Conservation (phyloP, 1,140 invertebrate genomes). For the Conus ventricosus region DNA sequence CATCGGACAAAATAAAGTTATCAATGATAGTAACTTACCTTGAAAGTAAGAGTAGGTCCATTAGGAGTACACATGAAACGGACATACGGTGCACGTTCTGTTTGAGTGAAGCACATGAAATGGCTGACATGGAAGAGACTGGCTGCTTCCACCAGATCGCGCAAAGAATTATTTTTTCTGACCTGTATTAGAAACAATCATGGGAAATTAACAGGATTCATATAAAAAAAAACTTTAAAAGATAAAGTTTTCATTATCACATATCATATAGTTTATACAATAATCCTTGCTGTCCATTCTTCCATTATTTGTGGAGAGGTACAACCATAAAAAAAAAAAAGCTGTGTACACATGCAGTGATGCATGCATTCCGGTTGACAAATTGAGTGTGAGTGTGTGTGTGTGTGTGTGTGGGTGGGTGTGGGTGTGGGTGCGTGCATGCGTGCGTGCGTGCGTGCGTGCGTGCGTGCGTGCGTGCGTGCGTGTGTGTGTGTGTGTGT, state of each 20-base stretch:
- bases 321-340: no score
- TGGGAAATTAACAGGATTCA: background rate
- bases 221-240: background rate
- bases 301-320: no score
- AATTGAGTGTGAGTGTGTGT: no score
- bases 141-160: constrained; percentile 94
- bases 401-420: no score
- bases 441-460: no score
- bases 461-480: no score
- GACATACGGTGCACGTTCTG: constrained; percentile 87
- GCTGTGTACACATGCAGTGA: no score
- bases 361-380: no score
- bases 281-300: background rate
- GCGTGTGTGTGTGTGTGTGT: no score
- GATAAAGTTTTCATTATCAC: background rate
- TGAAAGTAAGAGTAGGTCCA: constrained; percentile 85
- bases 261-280: background rate
- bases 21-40: constrained; percentile 76
- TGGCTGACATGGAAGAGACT: constrained; percentile 92
- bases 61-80: constrained; percentile 87
- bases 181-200: constrained; percentile 79
- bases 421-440: no score
- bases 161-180: constrained; percentile 90
- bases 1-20: no score
- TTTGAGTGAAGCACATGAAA: constrained; percentile 90